These are phyloP conservation scores for Polypedilum vanderplanki DNA, from an alignment of 1,140 invertebrate genomes.

Conservation along the genomic window DNA sequence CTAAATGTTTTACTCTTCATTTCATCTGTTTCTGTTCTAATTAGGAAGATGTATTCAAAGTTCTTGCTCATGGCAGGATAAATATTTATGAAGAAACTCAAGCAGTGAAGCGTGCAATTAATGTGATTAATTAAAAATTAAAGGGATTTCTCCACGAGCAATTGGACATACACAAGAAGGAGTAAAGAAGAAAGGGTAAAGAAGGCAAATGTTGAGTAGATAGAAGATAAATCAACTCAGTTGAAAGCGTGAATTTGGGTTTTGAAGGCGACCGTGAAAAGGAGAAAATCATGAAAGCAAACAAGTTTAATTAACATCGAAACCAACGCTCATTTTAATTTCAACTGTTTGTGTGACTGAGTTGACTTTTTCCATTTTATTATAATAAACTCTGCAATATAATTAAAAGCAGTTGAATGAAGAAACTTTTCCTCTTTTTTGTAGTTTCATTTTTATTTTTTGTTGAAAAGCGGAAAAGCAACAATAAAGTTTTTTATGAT, in stretches of 20 bases:
- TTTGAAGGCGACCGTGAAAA: not conserved
- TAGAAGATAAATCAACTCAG: not conserved
- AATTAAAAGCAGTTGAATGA: not conserved
- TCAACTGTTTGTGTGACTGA: not conserved
- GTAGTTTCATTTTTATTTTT: not conserved
- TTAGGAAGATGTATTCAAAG: no score
- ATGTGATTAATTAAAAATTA: not conserved
- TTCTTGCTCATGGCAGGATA: not conserved
- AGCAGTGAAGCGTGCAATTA: constrained; percentile 16
- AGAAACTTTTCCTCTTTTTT: not conserved
- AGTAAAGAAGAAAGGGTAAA: not conserved
- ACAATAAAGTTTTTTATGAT: not conserved
- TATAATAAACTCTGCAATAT: not conserved
- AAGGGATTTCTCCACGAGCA: not conserved
- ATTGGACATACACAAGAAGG: not conserved
- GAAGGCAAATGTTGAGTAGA: not conserved
- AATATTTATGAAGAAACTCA: not conserved
- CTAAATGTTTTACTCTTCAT: no score
- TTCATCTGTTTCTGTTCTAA: no score
- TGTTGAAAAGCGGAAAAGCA: constrained; percentile 3
- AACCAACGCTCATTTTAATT: not conserved
- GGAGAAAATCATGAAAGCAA: not conserved
- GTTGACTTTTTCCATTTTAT: not conserved
- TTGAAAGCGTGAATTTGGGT: not conserved
- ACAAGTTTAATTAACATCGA: constrained; percentile 13